Evolutionary conservation across 2,888 invertebrate genomes (phyloP).

Genomic region (Cosmia trapezina): DNA sequence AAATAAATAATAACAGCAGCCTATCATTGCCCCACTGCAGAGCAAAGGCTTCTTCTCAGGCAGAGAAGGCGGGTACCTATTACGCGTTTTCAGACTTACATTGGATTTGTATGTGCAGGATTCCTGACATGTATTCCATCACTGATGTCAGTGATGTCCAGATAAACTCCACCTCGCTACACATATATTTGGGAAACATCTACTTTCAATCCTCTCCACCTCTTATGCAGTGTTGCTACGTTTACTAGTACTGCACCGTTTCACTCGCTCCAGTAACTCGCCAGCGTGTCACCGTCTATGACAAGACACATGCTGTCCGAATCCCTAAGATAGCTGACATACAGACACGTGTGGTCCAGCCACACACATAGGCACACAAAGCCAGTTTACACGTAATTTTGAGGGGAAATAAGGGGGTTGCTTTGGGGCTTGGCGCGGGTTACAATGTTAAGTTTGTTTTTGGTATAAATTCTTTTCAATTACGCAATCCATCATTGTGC

Average conservation of each 20-base stretch:
- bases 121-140: neutral
- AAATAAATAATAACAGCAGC: too few species aligned
- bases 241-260: constrained; percentile 4
- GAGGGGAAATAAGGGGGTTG: neutral
- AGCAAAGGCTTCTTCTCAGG: too few species aligned
- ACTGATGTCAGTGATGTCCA: neutral
- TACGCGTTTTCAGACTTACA: too few species aligned
- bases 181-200: neutral
- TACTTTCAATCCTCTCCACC: neutral
- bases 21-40: too few species aligned
- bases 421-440: too few species aligned
- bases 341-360: neutral
- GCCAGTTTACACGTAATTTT: neutral
- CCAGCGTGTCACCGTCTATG: constrained; percentile 11
- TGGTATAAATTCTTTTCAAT: too few species aligned
- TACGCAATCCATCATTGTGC: too few species aligned
- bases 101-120: neutral
- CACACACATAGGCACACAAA: neutral
- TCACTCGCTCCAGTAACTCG: constrained; percentile 16
- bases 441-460: too few species aligned
- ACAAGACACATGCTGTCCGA: constrained; percentile 24
- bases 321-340: neutral
- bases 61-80: too few species aligned
- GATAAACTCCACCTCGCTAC: neutral
- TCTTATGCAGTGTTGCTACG: neutral